Base-by-base conservation (phyloP, 2,888 invertebrate species). In the Chalcis sispes region DNA sequence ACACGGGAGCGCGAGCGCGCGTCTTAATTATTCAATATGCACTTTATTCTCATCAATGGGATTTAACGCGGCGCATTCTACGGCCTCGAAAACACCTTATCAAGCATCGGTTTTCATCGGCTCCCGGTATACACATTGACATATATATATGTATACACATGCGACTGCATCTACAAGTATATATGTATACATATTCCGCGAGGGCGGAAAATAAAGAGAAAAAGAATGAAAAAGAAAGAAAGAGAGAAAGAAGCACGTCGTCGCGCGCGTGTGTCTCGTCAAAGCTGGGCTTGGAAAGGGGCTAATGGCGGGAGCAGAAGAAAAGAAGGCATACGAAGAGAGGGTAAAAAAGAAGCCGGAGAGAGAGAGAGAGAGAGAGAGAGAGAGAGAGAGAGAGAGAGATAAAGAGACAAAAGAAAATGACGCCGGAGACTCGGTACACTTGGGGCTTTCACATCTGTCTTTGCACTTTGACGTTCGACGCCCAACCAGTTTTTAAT, bases 401-500 rank as follows among this genome's bases (percentile, higher is more conserved):
- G n/a, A n/a, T n/a, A n/a, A n/a, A n/a, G n/a, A n/a, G n/a, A n/a
- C n/a, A n/a, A n/a, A n/a, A n/a, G n/a, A n/a, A n/a, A n/a, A n/a
- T n/a, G n/a, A n/a, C n/a, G n/a, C n/a, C n/a, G n/a, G n/a, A n/a
- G n/a, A n/a, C n/a, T n/a, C n/a, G n/a, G n/a, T n/a, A n/a, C n/a
- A n/a, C n/a, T n/a, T n/a, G n/a, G n/a, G n/a, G n/a, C 46, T 61
- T n/a, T 13, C 48, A 4, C 66, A 15, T 40, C 36, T 7, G 18
- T 13, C 32, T 69, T 64, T 59, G 29, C 29, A 29, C 75, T 73
- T 65, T 70, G 74, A 77, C 69, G 72, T 69, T 62, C 56, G 73
- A 62, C 58, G 72, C 73, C 65, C 46, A 62, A 64, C 58, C 62
- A 23, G 65, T 70, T 71, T 78, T 79, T 77, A 80, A 79, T 72